These are phyloP conservation scores for Cryptotermes secundus DNA, from an alignment of 1,140 invertebrate species.

Conservation along the genomic window DNA sequence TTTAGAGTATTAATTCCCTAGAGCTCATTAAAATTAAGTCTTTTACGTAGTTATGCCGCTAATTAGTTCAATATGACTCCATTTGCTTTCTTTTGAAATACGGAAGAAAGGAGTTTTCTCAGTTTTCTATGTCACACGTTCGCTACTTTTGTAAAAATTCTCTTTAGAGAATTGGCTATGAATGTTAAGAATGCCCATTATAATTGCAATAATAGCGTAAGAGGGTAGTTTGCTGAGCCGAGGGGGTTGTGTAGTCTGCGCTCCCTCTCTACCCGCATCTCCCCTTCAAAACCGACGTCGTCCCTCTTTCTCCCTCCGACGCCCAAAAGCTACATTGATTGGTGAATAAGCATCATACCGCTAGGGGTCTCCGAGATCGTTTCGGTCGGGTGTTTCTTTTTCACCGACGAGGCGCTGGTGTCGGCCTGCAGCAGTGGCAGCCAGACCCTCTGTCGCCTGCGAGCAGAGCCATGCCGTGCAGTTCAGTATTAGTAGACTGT, in stretches of 20 bases:
- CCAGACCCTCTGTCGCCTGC: no score
- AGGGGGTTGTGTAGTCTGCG: not conserved
- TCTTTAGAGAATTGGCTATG: not conserved
- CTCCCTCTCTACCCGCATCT: not conserved
- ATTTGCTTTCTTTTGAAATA: no score
- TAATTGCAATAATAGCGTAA: not conserved
- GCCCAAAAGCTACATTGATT: not conserved
- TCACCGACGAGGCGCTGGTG: not conserved
- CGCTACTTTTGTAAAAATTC: no score
- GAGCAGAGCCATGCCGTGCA: not conserved
- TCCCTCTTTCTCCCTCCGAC: not conserved
- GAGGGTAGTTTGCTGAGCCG: not conserved
- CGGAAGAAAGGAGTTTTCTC: no score
- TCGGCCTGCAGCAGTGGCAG: not conserved
- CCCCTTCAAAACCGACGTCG: not conserved
- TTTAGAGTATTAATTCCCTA: no score
- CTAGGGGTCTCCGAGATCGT: not conserved
- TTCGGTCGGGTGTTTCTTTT: no score
- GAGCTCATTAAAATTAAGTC: no score
- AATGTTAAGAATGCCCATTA: not conserved
- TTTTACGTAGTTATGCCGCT: no score
- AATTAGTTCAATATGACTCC: no score
- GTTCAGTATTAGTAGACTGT: not conserved
- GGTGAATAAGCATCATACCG: not conserved
- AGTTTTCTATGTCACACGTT: no score